Base-by-base conservation (phyloP, 2,888 invertebrate genomes). In the Pycnomerus fuliginosus region DNA sequence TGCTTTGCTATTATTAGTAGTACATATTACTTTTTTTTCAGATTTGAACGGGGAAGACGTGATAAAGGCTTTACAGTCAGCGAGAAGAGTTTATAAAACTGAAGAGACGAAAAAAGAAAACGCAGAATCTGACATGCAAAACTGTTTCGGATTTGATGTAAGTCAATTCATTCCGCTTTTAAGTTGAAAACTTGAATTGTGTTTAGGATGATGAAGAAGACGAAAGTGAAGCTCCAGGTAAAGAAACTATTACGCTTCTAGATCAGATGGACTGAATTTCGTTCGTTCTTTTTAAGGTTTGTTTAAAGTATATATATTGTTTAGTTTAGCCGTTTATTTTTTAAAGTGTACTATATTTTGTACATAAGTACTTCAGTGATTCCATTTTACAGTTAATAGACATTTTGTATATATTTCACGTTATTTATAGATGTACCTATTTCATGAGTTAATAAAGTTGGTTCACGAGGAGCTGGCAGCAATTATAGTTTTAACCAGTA, bases 111-210 rank as follows among this genome's bases (percentile, higher is more conserved):
- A 30, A 56, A 59, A 32, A 16, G 60, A 67, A 29, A 60, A 60
- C 15, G 60, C 67, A 46, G 65, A 67, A 37, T 62, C 61, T 58
- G 82, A 82, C 56, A 90, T 90, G 71, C 82, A 87, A 64, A 83
- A 83, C 11, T 90, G 90, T 69, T 90, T 90, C 55, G 90, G 90
- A 2, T 90, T 90, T 72, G 89, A 89, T 69, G 87, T 84, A 65
- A 76, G 78, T 76, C 42, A 40, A 3, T 22, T 25, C 3, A 29
- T 23, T 39, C 7, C 20, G 23, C 1, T 14, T 2, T 15, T 15
- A 16, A 11, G 22, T 10, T 25, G 11, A 8, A 4, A 8, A 10
- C 11, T 25, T 10, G 5, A 10, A 10, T 4, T 42, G 11, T 38
- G 47, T 51, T 47, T 35, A 59, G 53, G 56, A 57, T 3, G 76